Evolutionary conservation across 2,797 vertebrate species (phyloP), one percentile per base, ranked within the genome.

Genomic region (Sylvilagus floridanus): DNA sequence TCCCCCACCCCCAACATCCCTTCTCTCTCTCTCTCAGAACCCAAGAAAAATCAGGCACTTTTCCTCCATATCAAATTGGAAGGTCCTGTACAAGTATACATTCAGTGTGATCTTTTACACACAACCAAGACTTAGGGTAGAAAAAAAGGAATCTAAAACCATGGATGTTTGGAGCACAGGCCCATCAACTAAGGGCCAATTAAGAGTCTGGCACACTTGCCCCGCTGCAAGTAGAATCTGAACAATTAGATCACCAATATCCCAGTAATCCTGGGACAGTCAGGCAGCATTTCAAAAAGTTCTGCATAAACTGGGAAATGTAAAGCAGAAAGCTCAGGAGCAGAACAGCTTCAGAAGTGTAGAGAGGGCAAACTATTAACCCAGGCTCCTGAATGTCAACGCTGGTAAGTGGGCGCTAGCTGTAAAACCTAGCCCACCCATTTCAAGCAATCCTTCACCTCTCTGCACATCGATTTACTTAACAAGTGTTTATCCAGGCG

Each of bases 221-320:
- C 84, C 35, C 26, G 32, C 42, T 47, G 7, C 42, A 17, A 5
- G 0, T 13, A 50, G 62, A 83, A 89, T 57, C 14, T 1, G 3
- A 93, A 62, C n/a, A 63, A 94, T 81, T 21, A 60, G 24, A 69
- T 65, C 65, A 28, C 2, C 24, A n/a, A 50, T 28, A 73, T 16
- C 28, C 52, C 16, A 57, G 17, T 35, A 50, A 77, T 24, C 32
- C 2, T 87, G 28, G n/a, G 16, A 68, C 5, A 66, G 17, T 11
- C 89, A 22, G 0, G 6, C 24, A 52, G 37, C 50, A 72, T 54
- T 75, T 79, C 63, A 75, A 65, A 32, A 84, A 71, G 60, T 68
- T 93, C 71, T 81, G 89, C 28, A 81, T n/a, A 81, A 88, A 69
- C 30, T 24, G 35, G 75, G 66, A 12, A 52, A 72, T 22, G 32